A percentile compares a stretch with the other conserved stretches of the same genome.
phyloP scores from a whole-genome alignment of 2,797 vertebrate genomes.

The Champsocephalus esox region DNA sequence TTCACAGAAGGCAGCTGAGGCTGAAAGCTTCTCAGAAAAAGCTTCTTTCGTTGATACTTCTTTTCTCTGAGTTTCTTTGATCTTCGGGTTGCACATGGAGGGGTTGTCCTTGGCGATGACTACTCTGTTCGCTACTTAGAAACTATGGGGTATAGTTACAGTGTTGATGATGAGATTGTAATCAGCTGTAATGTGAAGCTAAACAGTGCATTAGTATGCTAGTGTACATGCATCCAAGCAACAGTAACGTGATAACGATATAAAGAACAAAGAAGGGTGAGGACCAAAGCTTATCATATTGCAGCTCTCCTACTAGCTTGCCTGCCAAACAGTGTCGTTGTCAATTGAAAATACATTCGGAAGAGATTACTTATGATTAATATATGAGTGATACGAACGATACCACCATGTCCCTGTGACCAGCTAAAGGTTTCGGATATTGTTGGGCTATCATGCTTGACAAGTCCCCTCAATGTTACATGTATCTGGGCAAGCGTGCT shows the following conservation, averaged over 20 bases:
- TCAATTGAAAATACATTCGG: slow-evolving; percentile 31
- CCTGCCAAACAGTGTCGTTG: slow-evolving; percentile 11
- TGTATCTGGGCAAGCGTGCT: background rate
- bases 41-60: background rate
- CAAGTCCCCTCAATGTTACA: slow-evolving; percentile 1
- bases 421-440: background rate
- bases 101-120: slow-evolving; percentile 16
- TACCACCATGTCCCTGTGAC: slow-evolving; percentile 8
- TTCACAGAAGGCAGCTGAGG: background rate
- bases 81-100: background rate
- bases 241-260: slow-evolving; percentile 18
- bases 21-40: background rate
- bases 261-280: background rate
- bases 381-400: slow-evolving; percentile 10
- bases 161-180: slow-evolving; percentile 33
- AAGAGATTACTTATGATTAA: slow-evolving; percentile 31
- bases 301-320: background rate
- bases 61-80: slow-evolving; percentile 9
- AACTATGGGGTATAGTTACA: slow-evolving; percentile 7
- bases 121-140: slow-evolving; percentile 4
- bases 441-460: slow-evolving; percentile 15
- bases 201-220: background rate
- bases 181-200: slow-evolving; percentile 38
- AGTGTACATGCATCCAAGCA: slow-evolving; percentile 13
- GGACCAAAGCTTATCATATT: slow-evolving; percentile 27